Evolutionary conservation across 2,888 invertebrate genomes (phyloP).

Genomic region (Galerucella pusilla): DNA sequence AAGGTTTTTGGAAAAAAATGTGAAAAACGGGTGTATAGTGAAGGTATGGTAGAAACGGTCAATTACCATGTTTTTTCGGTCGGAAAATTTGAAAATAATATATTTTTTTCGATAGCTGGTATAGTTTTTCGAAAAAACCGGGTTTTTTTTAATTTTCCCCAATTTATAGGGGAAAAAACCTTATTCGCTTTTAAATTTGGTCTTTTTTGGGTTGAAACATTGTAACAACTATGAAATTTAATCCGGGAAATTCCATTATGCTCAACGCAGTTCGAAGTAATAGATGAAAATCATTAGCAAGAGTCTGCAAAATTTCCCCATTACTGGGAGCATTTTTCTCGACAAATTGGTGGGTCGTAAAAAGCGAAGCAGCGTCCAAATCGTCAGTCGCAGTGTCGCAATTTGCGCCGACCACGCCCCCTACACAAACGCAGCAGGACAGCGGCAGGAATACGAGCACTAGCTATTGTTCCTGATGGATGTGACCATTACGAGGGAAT

Average conservation of each 20-base stretch:
- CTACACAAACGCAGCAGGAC: constrained; percentile 49
- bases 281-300: constrained; percentile 46
- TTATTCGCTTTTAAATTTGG: no score
- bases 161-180: no score
- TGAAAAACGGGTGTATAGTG: no score
- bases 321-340: constrained; percentile 60
- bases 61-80: no score
- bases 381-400: constrained; percentile 62
- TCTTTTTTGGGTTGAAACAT: no score
- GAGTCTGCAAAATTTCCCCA: constrained; percentile 49
- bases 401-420: constrained; percentile 61
- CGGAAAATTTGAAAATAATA: no score
- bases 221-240: not conserved
- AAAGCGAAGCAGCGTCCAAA: constrained; percentile 60
- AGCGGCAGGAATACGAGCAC: constrained; percentile 28
- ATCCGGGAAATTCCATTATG: not conserved
- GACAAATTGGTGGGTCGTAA: constrained; percentile 65
- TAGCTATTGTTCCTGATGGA: constrained; percentile 25
- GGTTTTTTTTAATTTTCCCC: no score
- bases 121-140: no score
- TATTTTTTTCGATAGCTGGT: no score
- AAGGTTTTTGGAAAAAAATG: no score
- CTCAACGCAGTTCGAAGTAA: not conserved
- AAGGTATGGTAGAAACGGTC: no score
- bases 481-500: constrained; percentile 13